phyloP scores from a whole-genome alignment of 2,113 vertebrate species.

The Artemisiospiza belli region DNA sequence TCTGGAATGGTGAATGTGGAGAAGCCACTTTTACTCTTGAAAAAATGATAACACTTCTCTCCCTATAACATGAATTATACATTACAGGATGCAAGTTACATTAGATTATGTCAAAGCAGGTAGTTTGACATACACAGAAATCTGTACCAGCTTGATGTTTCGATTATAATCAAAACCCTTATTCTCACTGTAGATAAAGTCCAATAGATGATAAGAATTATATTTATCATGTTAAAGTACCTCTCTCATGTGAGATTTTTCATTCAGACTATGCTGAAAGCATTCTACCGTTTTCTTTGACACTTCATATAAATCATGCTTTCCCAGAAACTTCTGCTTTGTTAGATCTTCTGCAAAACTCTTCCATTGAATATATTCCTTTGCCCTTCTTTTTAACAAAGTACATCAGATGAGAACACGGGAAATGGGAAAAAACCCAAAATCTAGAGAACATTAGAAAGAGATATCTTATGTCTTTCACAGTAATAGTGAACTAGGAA shows the following conservation, averaged over 20 bases:
- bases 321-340: background rate
- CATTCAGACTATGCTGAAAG: background rate
- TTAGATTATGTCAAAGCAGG: background rate
- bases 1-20: background rate
- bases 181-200: background rate
- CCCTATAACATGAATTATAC: background rate
- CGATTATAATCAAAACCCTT: background rate
- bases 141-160: background rate
- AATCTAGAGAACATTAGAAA: background rate
- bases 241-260: background rate
- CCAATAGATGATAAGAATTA: background rate
- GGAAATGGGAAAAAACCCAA: accelerated
- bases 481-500: background rate
- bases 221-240: background rate
- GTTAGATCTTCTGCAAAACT: background rate
- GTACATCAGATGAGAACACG: background rate
- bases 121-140: background rate
- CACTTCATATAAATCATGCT: background rate
- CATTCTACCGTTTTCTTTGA: background rate
- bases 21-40: background rate
- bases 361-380: background rate
- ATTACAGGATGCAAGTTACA: background rate
- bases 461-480: background rate
- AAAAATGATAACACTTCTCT: background rate
- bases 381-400: background rate